These are phyloP conservation scores for Pogonocherus hispidulus DNA, from an alignment of 2,888 invertebrate genomes.

Conservation along the genomic window DNA sequence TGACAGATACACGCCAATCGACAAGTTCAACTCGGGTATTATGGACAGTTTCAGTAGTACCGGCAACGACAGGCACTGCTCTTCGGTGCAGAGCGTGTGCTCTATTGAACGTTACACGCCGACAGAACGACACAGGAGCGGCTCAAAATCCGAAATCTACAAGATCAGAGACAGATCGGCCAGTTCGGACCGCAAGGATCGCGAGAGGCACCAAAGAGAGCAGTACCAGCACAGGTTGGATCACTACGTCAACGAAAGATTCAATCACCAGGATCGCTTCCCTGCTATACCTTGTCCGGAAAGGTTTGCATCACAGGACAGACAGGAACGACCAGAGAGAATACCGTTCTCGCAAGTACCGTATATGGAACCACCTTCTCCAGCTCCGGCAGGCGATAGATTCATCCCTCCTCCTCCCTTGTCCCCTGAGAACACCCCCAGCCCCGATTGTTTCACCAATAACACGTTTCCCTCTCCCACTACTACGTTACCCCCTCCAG, in stretches of 20 bases:
- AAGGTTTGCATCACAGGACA: conserved; percentile 62
- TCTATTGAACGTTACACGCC: conserved; percentile 62
- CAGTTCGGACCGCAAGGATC: conserved; percentile 56
- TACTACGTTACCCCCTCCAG: conserved; percentile 70
- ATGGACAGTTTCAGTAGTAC: conserved; percentile 40
- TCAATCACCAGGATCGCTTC: conserved; percentile 48
- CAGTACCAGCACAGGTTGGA: conserved; percentile 50
- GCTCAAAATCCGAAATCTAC: conserved; percentile 54
- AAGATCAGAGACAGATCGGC: conserved; percentile 57
- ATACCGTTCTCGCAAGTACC: conserved; percentile 61
- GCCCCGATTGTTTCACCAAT: conserved; percentile 75
- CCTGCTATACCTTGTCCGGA: conserved; percentile 67
- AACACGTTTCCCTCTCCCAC: conserved; percentile 70
- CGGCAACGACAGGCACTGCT: conserved; percentile 44
- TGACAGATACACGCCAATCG: conserved; percentile 61
- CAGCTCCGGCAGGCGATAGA: conserved; percentile 71
- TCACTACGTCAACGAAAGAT: conserved; percentile 53
- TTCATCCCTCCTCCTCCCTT: conserved; percentile 73
- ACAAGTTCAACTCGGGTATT: conserved; percentile 58
- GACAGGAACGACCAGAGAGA: conserved; percentile 56
- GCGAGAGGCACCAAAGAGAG: conserved; percentile 50
- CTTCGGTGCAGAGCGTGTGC: conserved; percentile 56
- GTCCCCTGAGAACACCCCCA: conserved; percentile 67
- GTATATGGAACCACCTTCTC: conserved; percentile 73
- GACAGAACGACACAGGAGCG: conserved; percentile 58